These are phyloP conservation scores for Galerucella nymphaeae DNA, from an alignment of 2,888 invertebrate genomes.

Conservation along the genomic window DNA sequence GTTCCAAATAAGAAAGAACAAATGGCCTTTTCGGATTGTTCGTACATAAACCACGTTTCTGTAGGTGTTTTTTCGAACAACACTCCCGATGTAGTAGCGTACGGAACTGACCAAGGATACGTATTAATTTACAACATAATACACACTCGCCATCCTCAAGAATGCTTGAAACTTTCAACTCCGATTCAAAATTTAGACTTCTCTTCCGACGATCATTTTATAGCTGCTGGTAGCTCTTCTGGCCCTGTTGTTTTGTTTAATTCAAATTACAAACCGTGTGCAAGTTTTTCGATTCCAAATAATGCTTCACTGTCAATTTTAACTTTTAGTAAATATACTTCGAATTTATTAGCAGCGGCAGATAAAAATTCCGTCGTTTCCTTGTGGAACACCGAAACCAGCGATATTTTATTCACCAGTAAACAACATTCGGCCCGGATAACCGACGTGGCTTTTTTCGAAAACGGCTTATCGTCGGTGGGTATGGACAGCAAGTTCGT, in stretches of 20 bases:
- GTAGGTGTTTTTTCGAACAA: slow-evolving; percentile 52
- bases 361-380: slow-evolving; percentile 49
- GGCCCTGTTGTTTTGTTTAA: slow-evolving; percentile 50
- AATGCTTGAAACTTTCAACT: slow-evolving; percentile 18
- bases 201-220: slow-evolving; percentile 52
- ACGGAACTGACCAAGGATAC: slow-evolving; percentile 53
- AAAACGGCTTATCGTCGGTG: slow-evolving; percentile 47
- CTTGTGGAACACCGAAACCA: slow-evolving; percentile 50
- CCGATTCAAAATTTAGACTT: slow-evolving; percentile 53
- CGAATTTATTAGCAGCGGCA: slow-evolving; percentile 47
- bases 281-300: slow-evolving; percentile 49
- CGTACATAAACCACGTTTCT: slow-evolving; percentile 43
- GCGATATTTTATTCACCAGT: slow-evolving; percentile 39
- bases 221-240: slow-evolving; percentile 48
- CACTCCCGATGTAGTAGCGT: slow-evolving; percentile 47
- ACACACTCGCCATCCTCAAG: slow-evolving; percentile 29
- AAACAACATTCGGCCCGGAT: slow-evolving; percentile 46
- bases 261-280: slow-evolving; percentile 45
- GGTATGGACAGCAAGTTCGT: slow-evolving; percentile 50
- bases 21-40: slow-evolving; percentile 37
- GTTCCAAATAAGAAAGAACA: slow-evolving; percentile 41
- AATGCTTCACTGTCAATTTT: slow-evolving; percentile 48
- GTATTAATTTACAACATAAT: slow-evolving; percentile 53
- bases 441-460: slow-evolving; percentile 50
- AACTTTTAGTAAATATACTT: slow-evolving; percentile 43